Conservation (phyloP, 2,113 vertebrate species). For the Prinia subflava region DNA sequence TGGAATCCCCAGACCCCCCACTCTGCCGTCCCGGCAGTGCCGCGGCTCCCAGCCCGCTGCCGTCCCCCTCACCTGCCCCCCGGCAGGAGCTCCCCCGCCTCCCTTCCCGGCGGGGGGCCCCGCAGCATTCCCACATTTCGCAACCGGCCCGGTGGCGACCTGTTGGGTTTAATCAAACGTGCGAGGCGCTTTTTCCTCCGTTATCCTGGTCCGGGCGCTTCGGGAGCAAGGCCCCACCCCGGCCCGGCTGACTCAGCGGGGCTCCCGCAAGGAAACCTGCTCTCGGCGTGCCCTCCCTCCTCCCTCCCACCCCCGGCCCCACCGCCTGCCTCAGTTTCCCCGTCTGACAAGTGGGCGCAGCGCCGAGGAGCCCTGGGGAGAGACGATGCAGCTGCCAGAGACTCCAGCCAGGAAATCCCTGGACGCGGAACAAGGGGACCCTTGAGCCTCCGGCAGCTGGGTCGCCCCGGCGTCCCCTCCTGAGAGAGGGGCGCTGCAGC, state of each 20-base stretch:
- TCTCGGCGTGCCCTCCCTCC: background rate
- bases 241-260: slow-evolving; percentile 46
- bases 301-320: background rate
- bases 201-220: slow-evolving; percentile 16
- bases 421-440: background rate
- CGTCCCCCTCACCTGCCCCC: background rate
- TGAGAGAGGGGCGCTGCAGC: background rate
- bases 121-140: slow-evolving; percentile 47
- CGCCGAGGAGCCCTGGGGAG: background rate
- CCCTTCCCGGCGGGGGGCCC: background rate
- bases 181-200: slow-evolving; percentile 40
- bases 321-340: slow-evolving; percentile 50
- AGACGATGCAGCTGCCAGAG: background rate
- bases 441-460: background rate
- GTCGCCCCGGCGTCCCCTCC: background rate
- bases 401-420: background rate
- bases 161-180: background rate
- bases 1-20: background rate
- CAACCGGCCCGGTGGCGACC: slow-evolving; percentile 13
- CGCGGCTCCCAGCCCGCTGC: background rate
- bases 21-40: background rate
- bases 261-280: slow-evolving; percentile 52
- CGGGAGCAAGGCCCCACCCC: slow-evolving; percentile 52
- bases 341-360: background rate
- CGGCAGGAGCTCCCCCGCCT: slow-evolving; percentile 20